phyloP scores from a whole-genome alignment of 1,140 invertebrate genomes.

The Solenopsis fugax region DNA sequence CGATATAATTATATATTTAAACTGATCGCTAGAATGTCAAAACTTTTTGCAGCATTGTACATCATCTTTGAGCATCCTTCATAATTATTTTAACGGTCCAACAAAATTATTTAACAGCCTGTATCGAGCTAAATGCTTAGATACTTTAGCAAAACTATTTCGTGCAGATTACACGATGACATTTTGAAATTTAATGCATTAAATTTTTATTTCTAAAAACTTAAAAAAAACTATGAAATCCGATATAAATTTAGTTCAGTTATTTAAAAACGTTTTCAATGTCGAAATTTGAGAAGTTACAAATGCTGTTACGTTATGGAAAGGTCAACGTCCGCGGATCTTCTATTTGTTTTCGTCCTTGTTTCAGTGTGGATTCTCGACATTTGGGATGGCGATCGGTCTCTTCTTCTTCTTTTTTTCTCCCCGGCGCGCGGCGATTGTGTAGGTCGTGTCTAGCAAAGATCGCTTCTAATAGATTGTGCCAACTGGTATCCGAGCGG shows the following conservation, averaged over 20 bases:
- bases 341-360: constrained; percentile 48
- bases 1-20: too few relatives aligned
- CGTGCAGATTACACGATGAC: neutral
- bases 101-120: too few relatives aligned
- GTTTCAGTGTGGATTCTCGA: constrained; percentile 59
- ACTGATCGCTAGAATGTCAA: too few relatives aligned
- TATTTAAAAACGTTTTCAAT: neutral
- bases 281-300: neutral
- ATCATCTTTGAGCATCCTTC: too few relatives aligned
- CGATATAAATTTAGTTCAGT: neutral
- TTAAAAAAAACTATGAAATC: neutral
- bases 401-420: constrained; percentile 42
- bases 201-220: neutral
- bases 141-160: too few relatives aligned
- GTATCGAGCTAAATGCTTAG: too few relatives aligned
- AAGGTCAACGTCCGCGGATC: constrained; percentile 24
- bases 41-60: too few relatives aligned
- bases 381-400: constrained; percentile 54
- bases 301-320: constrained; percentile 5
- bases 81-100: too few relatives aligned
- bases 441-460: constrained; percentile 62
- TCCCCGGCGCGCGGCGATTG: neutral
- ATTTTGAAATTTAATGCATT: neutral
- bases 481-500: constrained; percentile 69
- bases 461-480: constrained; percentile 73